phyloP scores from a whole-genome alignment of 2,888 invertebrate species.

The Dryadula phaetusa region DNA sequence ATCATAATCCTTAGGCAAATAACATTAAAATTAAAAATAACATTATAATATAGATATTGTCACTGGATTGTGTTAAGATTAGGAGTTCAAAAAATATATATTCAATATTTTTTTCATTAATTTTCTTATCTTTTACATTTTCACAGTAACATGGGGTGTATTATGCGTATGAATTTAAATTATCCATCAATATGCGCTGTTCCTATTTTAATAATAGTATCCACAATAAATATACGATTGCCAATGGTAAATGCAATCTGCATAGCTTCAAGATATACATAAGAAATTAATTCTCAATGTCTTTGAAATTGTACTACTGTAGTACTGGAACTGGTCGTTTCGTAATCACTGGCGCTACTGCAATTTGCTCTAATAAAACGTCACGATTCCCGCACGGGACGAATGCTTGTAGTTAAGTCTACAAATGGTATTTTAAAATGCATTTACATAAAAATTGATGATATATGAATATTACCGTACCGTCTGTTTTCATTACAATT shows the following conservation, averaged over 20 bases:
- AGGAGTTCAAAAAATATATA: no score
- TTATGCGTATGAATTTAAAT: not conserved
- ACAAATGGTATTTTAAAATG: not conserved
- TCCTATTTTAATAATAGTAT: not conserved
- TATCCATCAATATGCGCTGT: not conserved
- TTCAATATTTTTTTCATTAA: no score
- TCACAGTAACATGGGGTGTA: no score
- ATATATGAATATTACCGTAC: not conserved
- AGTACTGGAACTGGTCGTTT: conserved; percentile 24
- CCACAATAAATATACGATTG: conserved; percentile 25
- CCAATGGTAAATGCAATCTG: conserved; percentile 5
- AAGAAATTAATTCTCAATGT: conserved; percentile 25
- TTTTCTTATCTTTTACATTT: no score
- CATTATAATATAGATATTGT: no score
- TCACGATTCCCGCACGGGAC: conserved; percentile 13
- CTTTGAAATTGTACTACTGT: conserved; percentile 23
- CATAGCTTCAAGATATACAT: conserved; percentile 14
- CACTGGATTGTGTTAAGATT: no score
- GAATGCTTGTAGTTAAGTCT: not conserved
- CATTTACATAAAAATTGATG: not conserved
- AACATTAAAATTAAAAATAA: no score
- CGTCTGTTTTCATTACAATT: not conserved
- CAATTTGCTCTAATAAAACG: conserved; percentile 15
- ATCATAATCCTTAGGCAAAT: no score
- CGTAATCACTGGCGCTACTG: conserved; percentile 15